Evolutionary conservation across 2,797 vertebrate genomes (phyloP).

Genomic region (Mormyrus proboscirostris): DNA sequence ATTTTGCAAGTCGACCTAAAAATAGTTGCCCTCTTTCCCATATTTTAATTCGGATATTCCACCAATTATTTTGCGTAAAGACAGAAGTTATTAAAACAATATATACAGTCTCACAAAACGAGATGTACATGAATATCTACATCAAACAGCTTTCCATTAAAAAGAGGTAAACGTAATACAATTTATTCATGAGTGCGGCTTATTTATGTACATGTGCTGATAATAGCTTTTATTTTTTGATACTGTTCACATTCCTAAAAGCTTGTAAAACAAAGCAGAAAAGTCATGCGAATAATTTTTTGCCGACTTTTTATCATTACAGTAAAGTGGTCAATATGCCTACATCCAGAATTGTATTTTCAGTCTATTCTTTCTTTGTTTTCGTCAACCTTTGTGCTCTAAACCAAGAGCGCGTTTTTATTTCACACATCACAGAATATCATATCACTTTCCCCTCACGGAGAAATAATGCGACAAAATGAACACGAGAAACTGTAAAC

Average conservation of each 20-base stretch:
- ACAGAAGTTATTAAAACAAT: constrained; percentile 4
- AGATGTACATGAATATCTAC: constrained; percentile 24
- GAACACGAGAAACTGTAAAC: constrained; percentile 12
- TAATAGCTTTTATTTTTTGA: constrained; percentile 8
- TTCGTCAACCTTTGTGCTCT: background rate
- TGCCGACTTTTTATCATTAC: background rate
- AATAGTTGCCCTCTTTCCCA: background rate
- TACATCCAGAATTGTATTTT: background rate
- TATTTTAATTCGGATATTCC: background rate
- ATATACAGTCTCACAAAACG: constrained; percentile 22
- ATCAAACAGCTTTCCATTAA: constrained; percentile 14
- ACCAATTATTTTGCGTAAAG: background rate
- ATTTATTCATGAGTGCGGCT: background rate
- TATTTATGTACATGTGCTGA: constrained; percentile 8
- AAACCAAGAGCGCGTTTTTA: constrained; percentile 6
- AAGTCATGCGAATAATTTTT: constrained; percentile 20
- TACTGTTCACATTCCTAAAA: constrained; percentile 7
- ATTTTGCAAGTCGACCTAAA: background rate
- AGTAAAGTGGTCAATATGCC: constrained; percentile 2
- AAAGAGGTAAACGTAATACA: constrained; percentile 9
- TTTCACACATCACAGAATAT: constrained; percentile 12
- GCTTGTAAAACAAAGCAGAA: constrained; percentile 19
- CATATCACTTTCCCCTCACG: background rate
- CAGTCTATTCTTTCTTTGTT: background rate
- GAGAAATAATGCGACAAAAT: background rate